Evolutionary conservation across 1,140 invertebrate species (phyloP).

Genomic region (Antheraea pernyi): DNA sequence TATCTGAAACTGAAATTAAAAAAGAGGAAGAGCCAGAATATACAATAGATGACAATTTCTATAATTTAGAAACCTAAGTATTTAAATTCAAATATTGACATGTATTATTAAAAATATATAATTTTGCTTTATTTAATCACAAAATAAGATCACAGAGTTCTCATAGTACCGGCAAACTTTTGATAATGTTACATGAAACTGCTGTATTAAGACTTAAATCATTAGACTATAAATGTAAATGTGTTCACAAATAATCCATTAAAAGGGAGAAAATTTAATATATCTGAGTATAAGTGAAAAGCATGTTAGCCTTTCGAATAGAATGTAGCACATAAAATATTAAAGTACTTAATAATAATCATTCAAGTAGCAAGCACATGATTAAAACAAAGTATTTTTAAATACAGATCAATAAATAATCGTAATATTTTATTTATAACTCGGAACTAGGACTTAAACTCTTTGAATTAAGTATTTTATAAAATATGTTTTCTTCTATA

Average conservation of each 20-base stretch:
- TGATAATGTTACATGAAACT: neutral
- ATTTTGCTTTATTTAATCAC: neutral
- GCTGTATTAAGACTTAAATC: neutral
- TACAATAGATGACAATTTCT: conserved; percentile 60
- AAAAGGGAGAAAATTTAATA: neutral
- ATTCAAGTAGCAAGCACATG: neutral
- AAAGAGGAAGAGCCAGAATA: conserved; percentile 62
- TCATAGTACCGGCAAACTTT: neutral
- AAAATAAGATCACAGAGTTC: neutral
- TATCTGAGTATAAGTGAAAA: neutral
- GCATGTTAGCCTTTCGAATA: neutral
- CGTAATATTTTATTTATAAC: neutral
- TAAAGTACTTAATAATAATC: neutral
- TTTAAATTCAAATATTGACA: neutral
- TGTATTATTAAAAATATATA: neutral
- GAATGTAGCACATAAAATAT: neutral
- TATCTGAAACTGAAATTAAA: conserved; percentile 57
- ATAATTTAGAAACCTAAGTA: conserved; percentile 65
- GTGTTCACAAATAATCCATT: neutral
- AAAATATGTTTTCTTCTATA: too few relatives aligned
- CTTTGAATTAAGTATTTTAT: too few relatives aligned
- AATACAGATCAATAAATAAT: neutral
- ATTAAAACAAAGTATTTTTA: neutral
- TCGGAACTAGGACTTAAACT: too few relatives aligned
- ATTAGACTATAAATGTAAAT: neutral